Evolutionary conservation across 2,113 vertebrate species (phyloP), one percentile per base, ranked within the genome.

Genomic region (Egretta garzetta): DNA sequence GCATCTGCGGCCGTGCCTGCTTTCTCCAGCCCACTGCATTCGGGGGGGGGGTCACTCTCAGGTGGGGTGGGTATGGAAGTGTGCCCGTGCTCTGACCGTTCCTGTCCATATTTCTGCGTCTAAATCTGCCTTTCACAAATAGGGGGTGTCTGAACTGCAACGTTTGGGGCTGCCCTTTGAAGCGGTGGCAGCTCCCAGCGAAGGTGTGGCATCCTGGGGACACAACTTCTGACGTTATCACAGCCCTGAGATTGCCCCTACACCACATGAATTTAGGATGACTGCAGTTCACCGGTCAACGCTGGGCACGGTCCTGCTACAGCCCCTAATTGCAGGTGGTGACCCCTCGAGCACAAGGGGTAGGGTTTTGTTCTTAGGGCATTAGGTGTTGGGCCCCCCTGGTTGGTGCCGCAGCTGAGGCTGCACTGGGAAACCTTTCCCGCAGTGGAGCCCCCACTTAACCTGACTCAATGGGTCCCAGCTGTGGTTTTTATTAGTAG

Each of bases 1-100:
- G 19, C 8, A 21, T 4, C 45, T 86, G 35, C 75, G 77, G 27
- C 3, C 26, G 17, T 45, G 19, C 32, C 20, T 12, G 1, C 9
- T 58, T 81, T 55, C n/a, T 53, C 80, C 27, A n/a, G 26, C 23
- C 47, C 24, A 12, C 2, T 0, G 3, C 12, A 3, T 28, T 88
- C 50, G 13, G 24, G 45, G 50, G 13, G 24, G 45, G 50, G 21
- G 58, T 39, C 53, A 12, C 23, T 49, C 14, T 26, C 10, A 28
- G 12, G 30, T 32, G 59, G 27, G 26, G 18, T 33, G 52, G 22
- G 6, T 39, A 14, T 39, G 45, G 27, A 60, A 77, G 49, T 0
- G 0, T 21, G 10, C 7, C 19, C 6, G 1, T 22, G 30, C 6
- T 84, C 8, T 60, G 50, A 27, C 8, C 16, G 20, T 47, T 35